Percentiles rank a stretch among this genome's conserved stretches.
These are phyloP conservation scores for Denticeps clupeoides DNA, from an alignment of 2,797 vertebrate genomes.

Conservation along the genomic window DNA sequence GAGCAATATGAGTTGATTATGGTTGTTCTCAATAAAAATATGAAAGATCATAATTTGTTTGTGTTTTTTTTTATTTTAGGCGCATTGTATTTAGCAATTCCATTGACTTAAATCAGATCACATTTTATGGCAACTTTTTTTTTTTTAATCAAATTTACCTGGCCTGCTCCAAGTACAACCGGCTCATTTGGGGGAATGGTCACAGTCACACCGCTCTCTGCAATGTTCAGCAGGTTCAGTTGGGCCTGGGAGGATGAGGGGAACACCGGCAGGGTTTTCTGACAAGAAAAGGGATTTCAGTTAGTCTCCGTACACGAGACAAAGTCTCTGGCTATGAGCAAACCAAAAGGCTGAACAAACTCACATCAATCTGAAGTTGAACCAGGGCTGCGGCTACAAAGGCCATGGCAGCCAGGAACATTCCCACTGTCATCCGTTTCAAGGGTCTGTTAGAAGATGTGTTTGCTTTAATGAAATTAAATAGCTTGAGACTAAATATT, in stretches of 20 bases:
- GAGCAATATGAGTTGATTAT: too few relatives aligned
- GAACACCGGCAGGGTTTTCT: conserved; percentile 80
- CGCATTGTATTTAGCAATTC: not conserved
- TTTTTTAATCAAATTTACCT: conserved; percentile 30
- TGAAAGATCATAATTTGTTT: too few relatives aligned
- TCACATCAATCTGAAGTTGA: conserved; percentile 85
- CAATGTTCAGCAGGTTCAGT: conserved; percentile 75
- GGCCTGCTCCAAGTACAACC: conserved; percentile 27
- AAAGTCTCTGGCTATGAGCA: not conserved
- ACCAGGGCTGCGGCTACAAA: conserved; percentile 78
- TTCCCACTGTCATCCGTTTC: conserved; percentile 86
- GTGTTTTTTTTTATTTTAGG: too few relatives aligned
- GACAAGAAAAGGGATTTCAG: conserved; percentile 20
- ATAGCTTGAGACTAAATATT: too few relatives aligned
- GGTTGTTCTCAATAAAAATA: too few relatives aligned
- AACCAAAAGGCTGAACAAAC: conserved; percentile 37
- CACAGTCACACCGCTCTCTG: conserved; percentile 28
- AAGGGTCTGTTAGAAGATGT: conserved; percentile 63
- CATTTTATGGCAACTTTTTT: not conserved
- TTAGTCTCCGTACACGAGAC: too few relatives aligned
- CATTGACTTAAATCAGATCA: not conserved
- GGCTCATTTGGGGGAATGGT: conserved; percentile 1
- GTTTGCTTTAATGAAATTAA: not conserved
- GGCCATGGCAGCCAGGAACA: conserved; percentile 80
- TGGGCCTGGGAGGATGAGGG: conserved; percentile 63